Conservation (phyloP, 92 coral and sea anemone species). For the Blastomussa wellsi region DNA sequence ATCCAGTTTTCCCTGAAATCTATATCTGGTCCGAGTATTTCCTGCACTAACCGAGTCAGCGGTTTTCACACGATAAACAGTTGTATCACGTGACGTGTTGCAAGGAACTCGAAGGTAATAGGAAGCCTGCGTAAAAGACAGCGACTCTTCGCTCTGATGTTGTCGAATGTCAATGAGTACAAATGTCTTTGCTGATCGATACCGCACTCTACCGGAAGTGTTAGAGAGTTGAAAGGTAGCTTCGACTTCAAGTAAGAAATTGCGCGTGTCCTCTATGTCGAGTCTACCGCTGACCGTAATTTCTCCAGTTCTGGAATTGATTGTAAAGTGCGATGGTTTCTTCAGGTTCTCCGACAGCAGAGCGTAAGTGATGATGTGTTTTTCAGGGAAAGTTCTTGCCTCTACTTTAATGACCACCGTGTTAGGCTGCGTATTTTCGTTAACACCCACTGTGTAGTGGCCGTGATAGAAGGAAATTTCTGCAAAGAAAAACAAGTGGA, state of each 20-base stretch:
- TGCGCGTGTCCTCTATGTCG: conserved; percentile 68
- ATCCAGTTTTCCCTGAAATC: conserved; percentile 69
- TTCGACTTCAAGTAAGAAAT: conserved; percentile 83
- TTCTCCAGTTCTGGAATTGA: conserved; percentile 69
- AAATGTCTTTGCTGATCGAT: conserved; percentile 67
- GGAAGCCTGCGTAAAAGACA: conserved; percentile 67
- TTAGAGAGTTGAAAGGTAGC: conserved; percentile 68
- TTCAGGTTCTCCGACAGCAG: conserved; percentile 85
- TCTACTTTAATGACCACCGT: conserved; percentile 71
- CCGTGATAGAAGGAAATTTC: conserved; percentile 73
- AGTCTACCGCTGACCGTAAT: conserved; percentile 65
- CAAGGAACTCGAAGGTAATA: conserved; percentile 83
- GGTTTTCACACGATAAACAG: conserved; percentile 76
- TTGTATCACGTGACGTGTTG: conserved; percentile 73
- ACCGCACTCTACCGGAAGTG: conserved; percentile 34
- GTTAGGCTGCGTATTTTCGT: conserved; percentile 68
- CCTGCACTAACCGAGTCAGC: conserved; percentile 59
- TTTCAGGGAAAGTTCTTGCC: conserved; percentile 68
- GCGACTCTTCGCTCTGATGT: conserved; percentile 63
- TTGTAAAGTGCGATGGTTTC: conserved; percentile 62
- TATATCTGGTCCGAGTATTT: conserved; percentile 70
- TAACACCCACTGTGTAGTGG: conserved; percentile 75
- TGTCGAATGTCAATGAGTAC: conserved; percentile 79
- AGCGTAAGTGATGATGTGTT: conserved; percentile 59
- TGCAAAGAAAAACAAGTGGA: conserved; percentile 16